A percentile compares a stretch with the other conserved stretches of the same genome.
Conservation (phyloP, 2,113 vertebrate genomes). For the Hoplias malabaricus region DNA sequence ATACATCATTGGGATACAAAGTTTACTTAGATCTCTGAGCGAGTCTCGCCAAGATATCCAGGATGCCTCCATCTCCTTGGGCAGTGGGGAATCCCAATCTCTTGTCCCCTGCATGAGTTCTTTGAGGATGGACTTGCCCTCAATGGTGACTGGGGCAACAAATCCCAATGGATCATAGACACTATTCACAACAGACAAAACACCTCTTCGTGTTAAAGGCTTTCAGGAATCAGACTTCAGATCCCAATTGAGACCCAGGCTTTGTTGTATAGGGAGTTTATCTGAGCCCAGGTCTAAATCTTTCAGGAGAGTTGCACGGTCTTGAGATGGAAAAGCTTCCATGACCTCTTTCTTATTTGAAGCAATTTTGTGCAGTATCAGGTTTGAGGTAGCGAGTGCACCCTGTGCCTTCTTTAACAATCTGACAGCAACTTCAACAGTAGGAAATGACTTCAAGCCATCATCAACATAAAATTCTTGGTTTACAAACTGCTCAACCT, state of each 20-base stretch:
- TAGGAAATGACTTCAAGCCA: background rate
- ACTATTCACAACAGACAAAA: constrained; percentile 20
- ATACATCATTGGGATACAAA: constrained; percentile 35
- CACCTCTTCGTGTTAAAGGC: constrained; percentile 21
- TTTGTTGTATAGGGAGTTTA: background rate
- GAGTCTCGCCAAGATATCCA: constrained; percentile 31
- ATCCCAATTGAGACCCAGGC: constrained; percentile 2
- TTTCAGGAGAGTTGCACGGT: no score
- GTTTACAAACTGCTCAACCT: background rate
- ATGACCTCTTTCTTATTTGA: no score
- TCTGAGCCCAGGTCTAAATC: no score
- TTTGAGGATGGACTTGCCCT: constrained; percentile 28
- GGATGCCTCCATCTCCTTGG: constrained; percentile 1
- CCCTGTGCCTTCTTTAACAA: background rate
- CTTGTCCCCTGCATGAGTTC: constrained; percentile 8
- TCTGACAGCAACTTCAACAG: background rate
- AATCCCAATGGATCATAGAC: constrained; percentile 24
- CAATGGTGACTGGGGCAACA: constrained; percentile 31
- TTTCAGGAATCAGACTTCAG: constrained; percentile 4
- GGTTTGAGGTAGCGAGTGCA: background rate
- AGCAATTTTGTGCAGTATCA: constrained; percentile 20
- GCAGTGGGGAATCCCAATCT: constrained; percentile 12
- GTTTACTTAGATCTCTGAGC: background rate
- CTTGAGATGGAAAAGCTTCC: no score
- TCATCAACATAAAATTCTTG: constrained; percentile 24